Percentiles rank a stretch among this genome's conserved stretches.
These are phyloP conservation scores for Cheilosia soror DNA, from an alignment of 2,888 invertebrate species.

Conservation along the genomic window DNA sequence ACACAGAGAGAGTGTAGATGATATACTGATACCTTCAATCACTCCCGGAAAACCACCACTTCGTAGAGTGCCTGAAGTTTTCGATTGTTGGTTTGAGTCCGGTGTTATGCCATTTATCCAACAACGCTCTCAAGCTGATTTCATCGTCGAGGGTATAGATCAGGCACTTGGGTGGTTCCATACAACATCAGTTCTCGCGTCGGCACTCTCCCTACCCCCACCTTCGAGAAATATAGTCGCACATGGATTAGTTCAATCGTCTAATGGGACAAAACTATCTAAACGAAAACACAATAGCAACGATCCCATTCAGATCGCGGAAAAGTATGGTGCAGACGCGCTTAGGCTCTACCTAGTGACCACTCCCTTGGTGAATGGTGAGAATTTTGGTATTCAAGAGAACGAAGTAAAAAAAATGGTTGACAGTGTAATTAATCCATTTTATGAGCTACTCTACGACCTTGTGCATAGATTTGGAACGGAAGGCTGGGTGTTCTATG, in stretches of 20 bases:
- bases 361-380: constrained; percentile 97
- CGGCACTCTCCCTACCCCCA: constrained; percentile 94
- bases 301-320: constrained; percentile 93
- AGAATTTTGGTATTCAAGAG: constrained; percentile 96
- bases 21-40: constrained; percentile 93
- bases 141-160: constrained; percentile 98
- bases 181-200: constrained; percentile 95
- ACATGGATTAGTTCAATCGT: constrained; percentile 94
- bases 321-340: constrained; percentile 97
- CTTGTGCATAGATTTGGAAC: constrained; percentile 94
- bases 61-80: constrained; percentile 93
- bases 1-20: constrained; percentile 96
- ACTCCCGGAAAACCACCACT: constrained; percentile 93
- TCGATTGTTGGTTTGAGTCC: constrained; percentile 99
- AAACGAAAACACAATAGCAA: constrained; percentile 98
- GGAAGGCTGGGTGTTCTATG: constrained; percentile 84
- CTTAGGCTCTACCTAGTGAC: constrained; percentile 95
- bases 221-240: constrained; percentile 97
- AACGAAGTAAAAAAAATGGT: constrained; percentile 96
- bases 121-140: constrained; percentile 96
- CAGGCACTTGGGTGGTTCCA: constrained; percentile 98
- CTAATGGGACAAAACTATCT: constrained; percentile 98
- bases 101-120: constrained; percentile 99
- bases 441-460: constrained; percentile 95
- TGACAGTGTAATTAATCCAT: constrained; percentile 97